These are phyloP conservation scores for Antheraea assamensis DNA, from an alignment of 2,888 invertebrate species.

Conservation along the genomic window DNA sequence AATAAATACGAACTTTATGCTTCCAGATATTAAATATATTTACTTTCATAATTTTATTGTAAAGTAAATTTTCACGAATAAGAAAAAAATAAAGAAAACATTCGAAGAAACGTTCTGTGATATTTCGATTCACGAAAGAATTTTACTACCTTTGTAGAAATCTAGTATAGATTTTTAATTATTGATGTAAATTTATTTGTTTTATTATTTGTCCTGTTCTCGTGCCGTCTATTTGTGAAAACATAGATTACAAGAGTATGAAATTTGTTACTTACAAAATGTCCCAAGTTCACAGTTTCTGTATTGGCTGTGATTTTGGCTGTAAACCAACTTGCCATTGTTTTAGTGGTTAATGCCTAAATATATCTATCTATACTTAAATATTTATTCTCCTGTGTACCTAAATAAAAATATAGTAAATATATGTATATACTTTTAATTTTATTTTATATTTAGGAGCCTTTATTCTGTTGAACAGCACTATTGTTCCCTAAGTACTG, in stretches of 20 bases:
- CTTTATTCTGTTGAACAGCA: too few species aligned
- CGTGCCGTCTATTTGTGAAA: neutral
- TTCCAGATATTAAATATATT: neutral
- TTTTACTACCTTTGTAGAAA: neutral
- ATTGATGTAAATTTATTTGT: neutral
- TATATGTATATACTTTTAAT: too few species aligned
- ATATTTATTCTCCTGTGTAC: too few species aligned
- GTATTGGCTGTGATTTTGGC: neutral
- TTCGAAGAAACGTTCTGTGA: neutral
- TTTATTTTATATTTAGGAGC: too few species aligned
- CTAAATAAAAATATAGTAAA: too few species aligned
- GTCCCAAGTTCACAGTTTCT: neutral
- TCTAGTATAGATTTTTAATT: neutral
- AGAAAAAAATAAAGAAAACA: neutral
- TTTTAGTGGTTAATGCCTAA: neutral
- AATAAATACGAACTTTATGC: neutral
- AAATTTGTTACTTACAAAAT: neutral
- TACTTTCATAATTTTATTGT: too few species aligned
- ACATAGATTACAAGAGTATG: neutral
- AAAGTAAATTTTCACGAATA: neutral
- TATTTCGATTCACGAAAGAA: neutral
- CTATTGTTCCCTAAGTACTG: neutral
- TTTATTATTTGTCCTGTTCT: neutral
- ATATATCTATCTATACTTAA: neutral
- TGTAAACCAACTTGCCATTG: conserved; percentile 8